Evolutionary conservation across 1,140 invertebrate genomes (phyloP), one percentile per base, ranked within the genome.

Genomic region (Ips typographus): DNA sequence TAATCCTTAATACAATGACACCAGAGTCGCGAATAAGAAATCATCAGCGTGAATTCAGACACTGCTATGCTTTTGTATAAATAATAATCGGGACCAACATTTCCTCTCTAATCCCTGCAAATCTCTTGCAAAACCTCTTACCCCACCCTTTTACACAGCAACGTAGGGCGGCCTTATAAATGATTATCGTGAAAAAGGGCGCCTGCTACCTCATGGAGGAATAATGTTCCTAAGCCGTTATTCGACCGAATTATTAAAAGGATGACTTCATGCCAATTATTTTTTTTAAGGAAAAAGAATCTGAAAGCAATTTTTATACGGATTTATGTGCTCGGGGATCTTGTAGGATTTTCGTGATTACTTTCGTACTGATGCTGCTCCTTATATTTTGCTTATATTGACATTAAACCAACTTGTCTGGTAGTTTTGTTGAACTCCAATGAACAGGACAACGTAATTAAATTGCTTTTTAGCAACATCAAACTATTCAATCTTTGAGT

Each of bases 11-110:
- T 47, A 65, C 63, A 65, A 63, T 63, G 38, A 63, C 61, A 63
- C 39, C 61, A 3, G 44, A 63, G 44, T 52, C 40, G 3, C 22
- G n/a, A 68, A 41, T 60, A 68, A 63, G 68, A 61, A 70, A 64
- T 63, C 68, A 70, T 70, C 68, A 70, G 68, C 68, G 68, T 70
- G 52, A 70, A 70, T 63, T 52, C 68, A 70, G 68, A 42, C 60
- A 62, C 53, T 53, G 61, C 52, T 38, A 47, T 57, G 55, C 68
- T 64, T 62, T 70, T 70, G 68, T 70, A 64, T 70, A 70, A 70
- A 70, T 70, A 70, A 70, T 70, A 63, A 70, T 63, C 61, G 61
- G 60, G 64, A 64, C 53, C 53, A 64, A 58, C 61, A 56, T 58
- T 60, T 53, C 47, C 68, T 49, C 60, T 47, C 53, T 64, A 64